Percentiles rank a stretch among this genome's conserved stretches.
These are phyloP conservation scores for Cyanocitta stelleri DNA, from an alignment of 2,113 vertebrate species.

Conservation along the genomic window DNA sequence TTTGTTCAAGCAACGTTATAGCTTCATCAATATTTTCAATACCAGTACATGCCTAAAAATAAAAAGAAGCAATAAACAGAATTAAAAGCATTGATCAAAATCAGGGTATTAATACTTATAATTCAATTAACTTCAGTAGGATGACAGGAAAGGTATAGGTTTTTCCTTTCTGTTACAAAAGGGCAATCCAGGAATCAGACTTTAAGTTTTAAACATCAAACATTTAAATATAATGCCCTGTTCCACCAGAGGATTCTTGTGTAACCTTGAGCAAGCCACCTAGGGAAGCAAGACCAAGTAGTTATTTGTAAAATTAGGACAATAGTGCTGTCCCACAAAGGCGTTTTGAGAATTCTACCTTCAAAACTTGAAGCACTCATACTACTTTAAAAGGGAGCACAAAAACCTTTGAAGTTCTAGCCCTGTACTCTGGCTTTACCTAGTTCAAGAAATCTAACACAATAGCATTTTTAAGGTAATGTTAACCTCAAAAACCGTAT, in stretches of 20 bases:
- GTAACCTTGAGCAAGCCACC: neutral
- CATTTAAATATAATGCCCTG: neutral
- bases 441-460: neutral
- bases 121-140: neutral
- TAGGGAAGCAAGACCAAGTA: neutral
- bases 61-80: constrained; percentile 34
- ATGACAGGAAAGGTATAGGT: neutral
- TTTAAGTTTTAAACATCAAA: neutral
- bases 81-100: constrained; percentile 44
- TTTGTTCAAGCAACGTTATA: constrained; percentile 97
- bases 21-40: constrained; percentile 99
- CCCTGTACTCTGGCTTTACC: neutral
- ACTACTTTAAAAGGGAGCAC: neutral
- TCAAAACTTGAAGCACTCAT: neutral
- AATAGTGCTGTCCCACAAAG: neutral
- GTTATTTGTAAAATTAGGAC: constrained; percentile 3
- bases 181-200: neutral
- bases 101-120: neutral
- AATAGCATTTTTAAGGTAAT: neutral
- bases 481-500: neutral
- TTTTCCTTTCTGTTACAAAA: neutral
- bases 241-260: neutral
- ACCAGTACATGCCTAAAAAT: constrained; percentile 92
- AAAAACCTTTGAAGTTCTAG: neutral
- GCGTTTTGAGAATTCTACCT: neutral